Conservation (phyloP, 2,113 vertebrate genomes). For the Stictonetta naevosa region DNA sequence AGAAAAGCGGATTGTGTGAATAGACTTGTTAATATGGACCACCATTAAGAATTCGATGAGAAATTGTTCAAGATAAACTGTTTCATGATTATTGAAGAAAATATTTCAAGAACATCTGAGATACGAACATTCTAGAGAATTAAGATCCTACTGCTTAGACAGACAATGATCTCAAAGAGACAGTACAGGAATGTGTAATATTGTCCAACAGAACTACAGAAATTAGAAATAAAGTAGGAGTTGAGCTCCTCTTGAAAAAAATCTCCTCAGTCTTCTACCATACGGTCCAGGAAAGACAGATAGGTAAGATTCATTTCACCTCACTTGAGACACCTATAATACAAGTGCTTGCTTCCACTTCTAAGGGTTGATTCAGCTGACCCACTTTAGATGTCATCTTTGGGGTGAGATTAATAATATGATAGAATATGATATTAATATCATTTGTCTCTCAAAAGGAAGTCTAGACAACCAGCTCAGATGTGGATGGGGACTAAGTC, state of each 20-base stretch:
- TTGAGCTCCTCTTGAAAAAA: neutral
- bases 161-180: neutral
- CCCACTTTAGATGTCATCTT: neutral
- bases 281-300: neutral
- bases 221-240: neutral
- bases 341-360: neutral
- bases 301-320: neutral
- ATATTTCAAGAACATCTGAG: neutral
- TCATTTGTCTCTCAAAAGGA: neutral
- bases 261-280: neutral
- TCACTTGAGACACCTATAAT: neutral
- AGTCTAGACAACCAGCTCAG: neutral
- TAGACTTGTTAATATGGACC: neutral
- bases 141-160: neutral
- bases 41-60: neutral
- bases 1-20: neutral
- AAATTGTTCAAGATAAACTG: neutral
- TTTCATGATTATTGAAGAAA: neutral
- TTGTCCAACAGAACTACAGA: neutral
- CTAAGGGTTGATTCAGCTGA: neutral
- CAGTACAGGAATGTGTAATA: neutral
- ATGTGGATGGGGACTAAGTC: neutral
- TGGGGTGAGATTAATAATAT: neutral
- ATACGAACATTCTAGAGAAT: neutral
- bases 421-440: neutral